phyloP scores from a whole-genome alignment of 2,888 invertebrate species.

The Melieria picta region DNA sequence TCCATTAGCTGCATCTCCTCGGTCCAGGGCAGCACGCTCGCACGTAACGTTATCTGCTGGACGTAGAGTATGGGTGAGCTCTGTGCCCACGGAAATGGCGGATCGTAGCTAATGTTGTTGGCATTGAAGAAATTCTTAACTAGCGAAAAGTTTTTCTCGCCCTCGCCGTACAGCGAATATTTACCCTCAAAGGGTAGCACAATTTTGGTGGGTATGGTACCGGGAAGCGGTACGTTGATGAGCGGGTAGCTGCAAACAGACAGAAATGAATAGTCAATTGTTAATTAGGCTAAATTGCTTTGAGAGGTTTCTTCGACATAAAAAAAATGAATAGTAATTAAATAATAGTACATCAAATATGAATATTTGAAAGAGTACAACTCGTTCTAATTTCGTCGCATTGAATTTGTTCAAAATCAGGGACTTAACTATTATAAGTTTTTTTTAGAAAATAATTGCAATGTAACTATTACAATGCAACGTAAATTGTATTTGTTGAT shows the following conservation, averaged over 20 bases:
- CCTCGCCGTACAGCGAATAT: slow-evolving; percentile 55
- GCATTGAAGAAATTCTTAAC: slow-evolving; percentile 51
- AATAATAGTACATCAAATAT: no score
- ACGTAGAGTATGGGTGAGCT: slow-evolving; percentile 74
- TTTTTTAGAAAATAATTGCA: no score
- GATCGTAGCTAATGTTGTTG: slow-evolving; percentile 52
- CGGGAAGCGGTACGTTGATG: slow-evolving; percentile 87
- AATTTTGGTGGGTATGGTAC: slow-evolving; percentile 83
- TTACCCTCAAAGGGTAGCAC: slow-evolving; percentile 69
- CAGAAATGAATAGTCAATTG: no score
- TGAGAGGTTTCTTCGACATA: neutral
- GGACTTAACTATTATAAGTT: no score
- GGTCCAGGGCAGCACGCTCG: slow-evolving; percentile 89
- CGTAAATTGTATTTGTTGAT: no score
- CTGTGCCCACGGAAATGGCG: slow-evolving; percentile 72
- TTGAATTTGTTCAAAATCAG: no score
- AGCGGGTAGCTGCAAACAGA: slow-evolving; percentile 78
- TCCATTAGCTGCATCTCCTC: slow-evolving; percentile 84
- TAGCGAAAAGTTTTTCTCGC: slow-evolving; percentile 47
- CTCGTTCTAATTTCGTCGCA: no score
- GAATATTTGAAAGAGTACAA: no score
- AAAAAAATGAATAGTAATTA: no score
- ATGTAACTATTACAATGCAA: no score
- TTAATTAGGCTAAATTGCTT: neutral
- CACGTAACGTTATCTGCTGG: slow-evolving; percentile 79